These are phyloP conservation scores for Lasioglossum figueresi DNA, from an alignment of 2,888 invertebrate species.

Conservation along the genomic window DNA sequence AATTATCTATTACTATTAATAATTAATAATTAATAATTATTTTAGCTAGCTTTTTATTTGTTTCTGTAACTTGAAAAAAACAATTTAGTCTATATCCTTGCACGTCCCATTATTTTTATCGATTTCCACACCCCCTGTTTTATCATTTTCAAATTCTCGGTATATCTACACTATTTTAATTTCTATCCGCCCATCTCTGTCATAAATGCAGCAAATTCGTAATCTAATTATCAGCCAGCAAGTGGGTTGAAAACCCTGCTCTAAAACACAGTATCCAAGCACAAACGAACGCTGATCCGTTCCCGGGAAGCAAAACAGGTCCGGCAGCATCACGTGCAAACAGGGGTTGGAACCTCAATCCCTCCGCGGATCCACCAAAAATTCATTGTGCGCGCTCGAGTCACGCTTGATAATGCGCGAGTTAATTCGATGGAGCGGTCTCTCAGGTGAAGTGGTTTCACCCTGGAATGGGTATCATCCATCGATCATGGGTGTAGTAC, in stretches of 20 bases:
- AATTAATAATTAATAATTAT: too few relatives aligned
- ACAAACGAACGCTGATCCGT: not conserved
- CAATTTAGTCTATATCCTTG: too few relatives aligned
- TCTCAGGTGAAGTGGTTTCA: not conserved
- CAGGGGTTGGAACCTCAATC: not conserved
- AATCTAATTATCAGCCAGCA: too few relatives aligned
- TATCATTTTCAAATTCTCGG: too few relatives aligned
- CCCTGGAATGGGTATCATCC: not conserved
- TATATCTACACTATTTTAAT: too few relatives aligned
- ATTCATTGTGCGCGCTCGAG: not conserved
- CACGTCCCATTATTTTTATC: too few relatives aligned
- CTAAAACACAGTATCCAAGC: not conserved
- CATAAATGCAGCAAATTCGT: too few relatives aligned
- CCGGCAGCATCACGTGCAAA: not conserved
- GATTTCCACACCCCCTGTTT: too few relatives aligned
- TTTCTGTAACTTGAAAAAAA: too few relatives aligned
- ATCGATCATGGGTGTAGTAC: slow-evolving; percentile 14
- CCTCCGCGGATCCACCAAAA: not conserved
- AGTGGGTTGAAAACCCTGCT: too few relatives aligned
- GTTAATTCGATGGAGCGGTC: slow-evolving; percentile 18
- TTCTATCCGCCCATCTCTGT: too few relatives aligned
- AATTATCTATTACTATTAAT: not conserved
- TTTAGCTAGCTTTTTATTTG: too few relatives aligned
- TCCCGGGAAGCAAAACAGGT: not conserved
- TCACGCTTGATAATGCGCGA: not conserved